These are phyloP conservation scores for Phainopepla nitens DNA, from an alignment of 2,113 vertebrate species.

Conservation along the genomic window DNA sequence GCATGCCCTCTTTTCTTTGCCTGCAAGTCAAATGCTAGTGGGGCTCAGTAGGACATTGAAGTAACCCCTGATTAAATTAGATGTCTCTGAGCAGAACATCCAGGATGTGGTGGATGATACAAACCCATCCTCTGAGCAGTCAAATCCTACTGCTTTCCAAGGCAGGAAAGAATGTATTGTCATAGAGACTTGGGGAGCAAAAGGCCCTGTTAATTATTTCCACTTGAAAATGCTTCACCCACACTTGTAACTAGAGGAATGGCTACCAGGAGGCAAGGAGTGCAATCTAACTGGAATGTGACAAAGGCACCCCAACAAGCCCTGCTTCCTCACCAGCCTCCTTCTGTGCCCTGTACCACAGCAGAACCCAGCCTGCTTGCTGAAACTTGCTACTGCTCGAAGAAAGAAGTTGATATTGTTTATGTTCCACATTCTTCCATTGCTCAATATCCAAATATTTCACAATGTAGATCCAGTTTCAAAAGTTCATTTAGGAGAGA, in stretches of 20 bases:
- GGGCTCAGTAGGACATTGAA: neutral
- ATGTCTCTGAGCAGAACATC: neutral
- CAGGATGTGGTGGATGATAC: neutral
- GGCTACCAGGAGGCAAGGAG: neutral
- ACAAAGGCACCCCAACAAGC: neutral
- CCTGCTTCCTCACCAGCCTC: neutral
- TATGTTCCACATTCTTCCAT: constrained; percentile 48
- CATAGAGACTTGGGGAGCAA: neutral
- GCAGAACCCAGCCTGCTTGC: neutral
- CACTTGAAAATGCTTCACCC: neutral
- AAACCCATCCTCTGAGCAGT: neutral
- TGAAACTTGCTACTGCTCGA: neutral
- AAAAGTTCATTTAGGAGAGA: constrained; percentile 35
- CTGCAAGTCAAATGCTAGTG: constrained; percentile 17
- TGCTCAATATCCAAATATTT: constrained; percentile 57
- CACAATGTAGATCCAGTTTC: constrained; percentile 47
- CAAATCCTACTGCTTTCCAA: too few species aligned
- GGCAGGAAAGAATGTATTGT: neutral
- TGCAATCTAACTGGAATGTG: neutral
- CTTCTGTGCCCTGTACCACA: neutral
- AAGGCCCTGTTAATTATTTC: neutral
- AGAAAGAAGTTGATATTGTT: neutral
- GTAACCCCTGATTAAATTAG: constrained; percentile 20
- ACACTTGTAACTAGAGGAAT: neutral
- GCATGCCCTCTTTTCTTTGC: neutral